A percentile compares a stretch with the other conserved stretches of the same genome.
Conservation (phyloP, 2,113 vertebrate genomes). For the Sclerurus mexicanus region DNA sequence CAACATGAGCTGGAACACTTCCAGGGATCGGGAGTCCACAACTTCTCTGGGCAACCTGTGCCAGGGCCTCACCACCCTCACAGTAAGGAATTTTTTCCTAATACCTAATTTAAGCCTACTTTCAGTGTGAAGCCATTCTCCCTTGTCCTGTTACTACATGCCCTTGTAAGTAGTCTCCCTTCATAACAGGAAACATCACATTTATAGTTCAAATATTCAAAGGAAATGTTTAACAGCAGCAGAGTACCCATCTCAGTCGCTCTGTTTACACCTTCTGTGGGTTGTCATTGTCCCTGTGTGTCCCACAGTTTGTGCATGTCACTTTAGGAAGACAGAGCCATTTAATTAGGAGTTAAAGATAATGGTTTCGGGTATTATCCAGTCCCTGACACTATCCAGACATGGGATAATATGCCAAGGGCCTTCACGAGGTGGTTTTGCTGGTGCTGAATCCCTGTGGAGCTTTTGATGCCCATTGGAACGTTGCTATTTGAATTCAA, state of each 20-base stretch:
- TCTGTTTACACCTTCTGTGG: neutral
- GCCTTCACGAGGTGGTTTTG: neutral
- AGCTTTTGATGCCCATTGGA: neutral
- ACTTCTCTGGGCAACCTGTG: neutral
- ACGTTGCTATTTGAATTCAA: neutral
- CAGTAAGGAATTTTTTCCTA: neutral
- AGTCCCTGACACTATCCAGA: neutral
- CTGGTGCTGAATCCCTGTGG: neutral
- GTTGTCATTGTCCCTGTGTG: neutral
- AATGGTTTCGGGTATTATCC: neutral
- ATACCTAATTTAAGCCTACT: neutral
- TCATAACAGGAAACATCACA: neutral
- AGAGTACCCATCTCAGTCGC: rapidly evolving
- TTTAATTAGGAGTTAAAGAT: neutral
- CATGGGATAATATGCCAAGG: neutral
- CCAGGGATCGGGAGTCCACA: neutral
- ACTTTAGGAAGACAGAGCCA: neutral
- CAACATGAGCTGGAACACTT: neutral
- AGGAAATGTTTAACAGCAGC: neutral
- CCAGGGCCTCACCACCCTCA: neutral
- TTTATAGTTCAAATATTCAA: neutral
- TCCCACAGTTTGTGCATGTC: neutral
- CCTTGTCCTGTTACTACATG: neutral
- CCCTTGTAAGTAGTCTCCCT: neutral
- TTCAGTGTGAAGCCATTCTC: neutral